Evolutionary conservation across 1,140 invertebrate species (phyloP).

Genomic region (Drosophila sproati): DNA sequence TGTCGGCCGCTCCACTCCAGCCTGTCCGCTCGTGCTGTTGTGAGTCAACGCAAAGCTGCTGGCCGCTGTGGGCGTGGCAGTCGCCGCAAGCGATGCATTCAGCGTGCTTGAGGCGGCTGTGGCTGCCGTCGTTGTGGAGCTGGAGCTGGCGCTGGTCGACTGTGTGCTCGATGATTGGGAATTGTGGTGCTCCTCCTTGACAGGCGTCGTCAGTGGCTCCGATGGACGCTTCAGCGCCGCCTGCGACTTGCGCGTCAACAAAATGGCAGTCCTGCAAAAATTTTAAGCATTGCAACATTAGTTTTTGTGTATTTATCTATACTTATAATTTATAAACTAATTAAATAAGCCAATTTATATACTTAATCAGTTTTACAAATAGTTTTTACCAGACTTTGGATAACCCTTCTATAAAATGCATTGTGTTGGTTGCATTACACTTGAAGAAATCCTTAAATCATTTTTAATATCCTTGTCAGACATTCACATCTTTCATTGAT

Average conservation of each 20-base stretch:
- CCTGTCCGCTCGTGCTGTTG: conserved; percentile 43
- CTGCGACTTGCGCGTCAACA: conserved; percentile 91
- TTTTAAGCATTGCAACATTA: not conserved
- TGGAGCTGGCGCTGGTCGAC: conserved; percentile 84
- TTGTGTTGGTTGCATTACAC: no score
- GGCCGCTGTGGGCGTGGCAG: conserved; percentile 39
- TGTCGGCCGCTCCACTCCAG: conserved; percentile 28
- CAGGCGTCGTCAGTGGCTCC: conserved; percentile 74
- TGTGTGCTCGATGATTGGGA: conserved; percentile 78
- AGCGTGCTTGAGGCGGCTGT: conserved; percentile 75
- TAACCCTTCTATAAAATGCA: no score
- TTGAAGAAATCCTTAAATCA: no score
- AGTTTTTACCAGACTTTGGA: no score
- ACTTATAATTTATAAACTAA: no score
- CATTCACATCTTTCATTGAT: no score
- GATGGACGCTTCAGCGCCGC: conserved; percentile 85
- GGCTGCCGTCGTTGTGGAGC: conserved; percentile 78
- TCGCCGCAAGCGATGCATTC: conserved; percentile 41
- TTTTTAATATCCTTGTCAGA: no score
- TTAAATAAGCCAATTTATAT: no score
- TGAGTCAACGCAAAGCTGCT: conserved; percentile 60
- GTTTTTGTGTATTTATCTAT: no score
- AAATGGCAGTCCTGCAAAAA: conserved; percentile 89
- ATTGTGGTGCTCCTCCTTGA: conserved; percentile 84
- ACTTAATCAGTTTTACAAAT: no score